Base-by-base conservation (phyloP, 2,888 invertebrate species). In the Leucozona laternaria region DNA sequence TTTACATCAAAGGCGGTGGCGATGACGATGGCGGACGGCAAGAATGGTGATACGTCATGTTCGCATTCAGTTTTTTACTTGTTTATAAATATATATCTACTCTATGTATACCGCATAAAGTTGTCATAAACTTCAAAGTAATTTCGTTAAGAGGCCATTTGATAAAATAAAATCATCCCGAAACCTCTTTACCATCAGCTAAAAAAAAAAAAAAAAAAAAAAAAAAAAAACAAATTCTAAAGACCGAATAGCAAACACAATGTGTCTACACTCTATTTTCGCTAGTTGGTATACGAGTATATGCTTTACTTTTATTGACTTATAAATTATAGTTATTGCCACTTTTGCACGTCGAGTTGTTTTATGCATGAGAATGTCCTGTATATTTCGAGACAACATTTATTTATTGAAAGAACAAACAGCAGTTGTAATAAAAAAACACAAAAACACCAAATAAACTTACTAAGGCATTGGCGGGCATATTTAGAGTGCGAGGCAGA, bases 251-350 rank as follows among this genome's bases (percentile, higher is more conserved):
- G 7, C 22, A 43, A 64, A 70, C n/a, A 45, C 15, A 48, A 79
- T 71, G 60, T 76, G 72, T 68, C 78, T 71, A 43, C 64, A 50
- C 28, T 43, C 68, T 73, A 53, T 70, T 15, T 37, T 25, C 13
- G 22, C 50, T 10, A 22, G 0, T 8, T 7, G 0, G 10, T 50
- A 50, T 3, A 20, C 15, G 22, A 53, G 50, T 40, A 48, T 68
- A 68, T 70, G 62, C 40, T 53, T 31, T 28, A 34, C 34, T 75
- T 79, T 83, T 79, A 83, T 73, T 83, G 79, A 75, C 79, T 83
- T 75, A 83, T 83, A 83, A 83, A 83, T 83, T 83, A 83, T 75
- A 79, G 79, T 83, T 83, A 83, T 79, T 83, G 83, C 75, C 70
- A 70, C 60, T 79, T 83, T 83, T 83, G 83, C 79, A 79, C 83